These are phyloP conservation scores for Phoebastria nigripes DNA, from an alignment of 2,797 vertebrate genomes.

Conservation along the genomic window DNA sequence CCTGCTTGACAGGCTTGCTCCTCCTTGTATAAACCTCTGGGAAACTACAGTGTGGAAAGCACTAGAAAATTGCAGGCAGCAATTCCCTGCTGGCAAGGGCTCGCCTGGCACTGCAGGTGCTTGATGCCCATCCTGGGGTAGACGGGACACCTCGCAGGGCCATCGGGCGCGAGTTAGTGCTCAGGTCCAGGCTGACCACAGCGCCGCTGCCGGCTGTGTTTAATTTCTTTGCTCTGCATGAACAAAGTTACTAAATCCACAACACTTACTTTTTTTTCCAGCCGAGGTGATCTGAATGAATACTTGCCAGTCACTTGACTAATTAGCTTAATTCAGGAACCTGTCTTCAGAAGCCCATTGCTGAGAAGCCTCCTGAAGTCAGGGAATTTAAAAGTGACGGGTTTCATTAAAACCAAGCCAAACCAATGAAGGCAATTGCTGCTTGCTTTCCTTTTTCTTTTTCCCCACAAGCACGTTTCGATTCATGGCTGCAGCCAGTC, in stretches of 20 bases:
- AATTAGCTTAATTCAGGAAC: neutral
- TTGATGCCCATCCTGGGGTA: neutral
- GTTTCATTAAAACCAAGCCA: neutral
- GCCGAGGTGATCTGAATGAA: neutral
- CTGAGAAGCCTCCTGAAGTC: neutral
- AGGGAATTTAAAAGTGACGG: neutral
- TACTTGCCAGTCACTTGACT: neutral
- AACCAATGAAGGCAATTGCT: neutral
- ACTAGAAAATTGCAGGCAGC: neutral
- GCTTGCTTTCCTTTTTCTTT: neutral
- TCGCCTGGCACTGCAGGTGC: rapidly evolving
- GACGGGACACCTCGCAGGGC: neutral
- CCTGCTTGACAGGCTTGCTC: neutral
- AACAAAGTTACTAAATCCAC: neutral
- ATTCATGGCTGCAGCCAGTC: neutral
- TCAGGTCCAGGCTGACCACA: neutral
- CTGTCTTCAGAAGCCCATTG: neutral
- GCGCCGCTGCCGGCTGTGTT: neutral
- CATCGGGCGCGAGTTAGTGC: rapidly evolving
- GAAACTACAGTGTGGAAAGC: neutral
- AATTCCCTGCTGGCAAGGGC: neutral
- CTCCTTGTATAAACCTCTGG: neutral
- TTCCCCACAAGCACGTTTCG: neutral
- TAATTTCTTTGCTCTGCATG: neutral
- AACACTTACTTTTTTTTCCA: neutral